phyloP scores from a whole-genome alignment of 2,888 invertebrate genomes.

The Spilosoma lubricipeda region DNA sequence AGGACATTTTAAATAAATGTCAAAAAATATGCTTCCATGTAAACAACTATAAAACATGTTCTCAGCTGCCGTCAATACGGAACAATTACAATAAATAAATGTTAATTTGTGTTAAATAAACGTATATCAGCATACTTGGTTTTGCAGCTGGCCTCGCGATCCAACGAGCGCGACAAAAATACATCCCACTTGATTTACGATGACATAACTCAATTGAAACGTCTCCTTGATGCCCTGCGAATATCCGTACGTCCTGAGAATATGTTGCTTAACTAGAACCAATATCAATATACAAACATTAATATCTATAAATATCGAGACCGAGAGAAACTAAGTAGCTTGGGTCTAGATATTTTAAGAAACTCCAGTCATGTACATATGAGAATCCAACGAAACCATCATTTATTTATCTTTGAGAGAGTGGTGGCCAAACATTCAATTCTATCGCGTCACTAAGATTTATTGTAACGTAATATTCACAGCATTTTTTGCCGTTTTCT shows the following conservation, averaged over 20 bases:
- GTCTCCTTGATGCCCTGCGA: slow-evolving; percentile 32
- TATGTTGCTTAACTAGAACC: slow-evolving; percentile 17
- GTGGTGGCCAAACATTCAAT: not conserved
- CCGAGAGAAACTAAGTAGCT: not conserved
- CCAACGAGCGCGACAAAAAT: slow-evolving; percentile 39
- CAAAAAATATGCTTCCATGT: not conserved
- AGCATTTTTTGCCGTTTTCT: not conserved
- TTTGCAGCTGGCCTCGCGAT: slow-evolving; percentile 18
- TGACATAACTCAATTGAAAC: slow-evolving; percentile 46
- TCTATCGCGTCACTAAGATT: not conserved
- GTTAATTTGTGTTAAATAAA: slow-evolving; percentile 42
- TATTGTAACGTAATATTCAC: not conserved
- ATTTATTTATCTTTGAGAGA: not conserved
- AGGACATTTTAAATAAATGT: not conserved
- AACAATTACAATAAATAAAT: slow-evolving; percentile 18
- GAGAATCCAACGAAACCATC: not conserved
- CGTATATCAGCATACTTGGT: slow-evolving; percentile 36
- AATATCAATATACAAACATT: not conserved
- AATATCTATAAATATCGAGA: not conserved
- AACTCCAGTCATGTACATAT: not conserved
- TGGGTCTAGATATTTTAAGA: not conserved
- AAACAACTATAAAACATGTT: slow-evolving; percentile 1
- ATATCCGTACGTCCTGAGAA: not conserved
- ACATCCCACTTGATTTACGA: slow-evolving; percentile 43
- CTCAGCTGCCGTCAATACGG: not conserved